Evolutionary conservation across 2,113 vertebrate genomes (phyloP).

Genomic region (Crypturellus undulatus): DNA sequence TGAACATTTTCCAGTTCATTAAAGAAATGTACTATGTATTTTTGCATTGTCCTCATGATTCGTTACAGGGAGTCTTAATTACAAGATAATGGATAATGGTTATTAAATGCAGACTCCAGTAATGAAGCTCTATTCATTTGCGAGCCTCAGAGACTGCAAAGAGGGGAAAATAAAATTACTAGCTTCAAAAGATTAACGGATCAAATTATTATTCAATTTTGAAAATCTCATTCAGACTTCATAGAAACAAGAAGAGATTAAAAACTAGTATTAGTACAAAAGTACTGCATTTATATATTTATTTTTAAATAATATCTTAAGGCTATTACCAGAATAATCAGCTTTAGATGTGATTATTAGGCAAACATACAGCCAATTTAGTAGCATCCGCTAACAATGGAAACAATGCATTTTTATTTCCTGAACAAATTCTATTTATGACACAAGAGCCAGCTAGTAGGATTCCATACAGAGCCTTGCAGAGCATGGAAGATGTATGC

Average conservation of each 20-base stretch:
- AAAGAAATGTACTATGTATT: slow-evolving; percentile 98
- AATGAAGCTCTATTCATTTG: slow-evolving; percentile 99
- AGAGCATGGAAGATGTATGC: slow-evolving; percentile 18
- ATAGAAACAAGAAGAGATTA: slow-evolving; percentile 95
- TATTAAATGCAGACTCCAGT: slow-evolving; percentile 96
- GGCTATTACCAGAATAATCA: slow-evolving; percentile 86
- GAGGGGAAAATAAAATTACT: slow-evolving; percentile 93
- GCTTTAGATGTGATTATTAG: slow-evolving; percentile 91
- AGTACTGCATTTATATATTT: slow-evolving; percentile 88
- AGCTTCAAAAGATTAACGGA: slow-evolving; percentile 97
- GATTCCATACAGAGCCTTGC: slow-evolving; percentile 46
- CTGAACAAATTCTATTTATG: slow-evolving; percentile 74
- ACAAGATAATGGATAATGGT: slow-evolving; percentile 99
- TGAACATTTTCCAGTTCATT: slow-evolving; percentile 99
- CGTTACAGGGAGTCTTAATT: slow-evolving; percentile 99
- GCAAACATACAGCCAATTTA: slow-evolving; percentile 84
- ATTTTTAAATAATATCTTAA: slow-evolving; percentile 87
- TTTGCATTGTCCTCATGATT: slow-evolving; percentile 97
- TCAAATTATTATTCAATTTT: slow-evolving; percentile 99
- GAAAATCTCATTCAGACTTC: slow-evolving; percentile 98
- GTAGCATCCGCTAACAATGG: slow-evolving; percentile 79
- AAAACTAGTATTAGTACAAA: slow-evolving; percentile 91
- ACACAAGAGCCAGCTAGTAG: slow-evolving; percentile 57
- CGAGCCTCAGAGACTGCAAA: slow-evolving; percentile 86
- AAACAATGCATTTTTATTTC: slow-evolving; percentile 82